Evolutionary conservation across 2,797 vertebrate genomes (phyloP).

Genomic region (Gobio occitaniae): DNA sequence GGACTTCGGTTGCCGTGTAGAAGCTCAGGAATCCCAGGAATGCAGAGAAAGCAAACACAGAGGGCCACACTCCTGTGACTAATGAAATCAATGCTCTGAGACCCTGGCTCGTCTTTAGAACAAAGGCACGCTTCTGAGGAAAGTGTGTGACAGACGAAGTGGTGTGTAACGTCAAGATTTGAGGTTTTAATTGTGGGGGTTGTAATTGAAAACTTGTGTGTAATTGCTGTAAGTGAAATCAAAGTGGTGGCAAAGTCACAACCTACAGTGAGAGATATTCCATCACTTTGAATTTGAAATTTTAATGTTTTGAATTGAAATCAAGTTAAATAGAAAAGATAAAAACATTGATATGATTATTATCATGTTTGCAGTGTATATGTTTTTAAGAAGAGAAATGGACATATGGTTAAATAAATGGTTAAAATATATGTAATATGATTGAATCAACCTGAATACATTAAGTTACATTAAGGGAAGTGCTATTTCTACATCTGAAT

Average conservation of each 20-base stretch:
- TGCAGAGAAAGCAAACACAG: constrained; percentile 82
- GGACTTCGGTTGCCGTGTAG: constrained; percentile 60
- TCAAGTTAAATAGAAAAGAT: background rate
- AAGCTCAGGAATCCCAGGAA: constrained; percentile 78
- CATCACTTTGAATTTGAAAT: too few species aligned
- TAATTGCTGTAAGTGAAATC: background rate
- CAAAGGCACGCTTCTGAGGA: constrained; percentile 25
- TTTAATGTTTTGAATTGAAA: background rate
- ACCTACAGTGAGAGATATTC: background rate
- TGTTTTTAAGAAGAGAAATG: background rate
- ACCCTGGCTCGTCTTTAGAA: constrained; percentile 69
- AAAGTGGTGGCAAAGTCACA: background rate
- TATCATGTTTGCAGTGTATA: background rate
- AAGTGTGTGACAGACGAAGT: constrained; percentile 16
- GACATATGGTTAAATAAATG: background rate
- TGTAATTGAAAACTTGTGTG: background rate
- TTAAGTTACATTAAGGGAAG: background rate
- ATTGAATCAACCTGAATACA: background rate
- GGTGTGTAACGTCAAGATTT: background rate
- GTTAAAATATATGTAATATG: background rate
- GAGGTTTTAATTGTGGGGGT: background rate
- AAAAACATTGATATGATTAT: background rate
- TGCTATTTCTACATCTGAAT: background rate
- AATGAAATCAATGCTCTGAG: constrained; percentile 78
- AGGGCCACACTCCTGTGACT: constrained; percentile 74